These are phyloP conservation scores for Pomatostomus ruficeps DNA, from an alignment of 2,113 vertebrate genomes.

Conservation along the genomic window DNA sequence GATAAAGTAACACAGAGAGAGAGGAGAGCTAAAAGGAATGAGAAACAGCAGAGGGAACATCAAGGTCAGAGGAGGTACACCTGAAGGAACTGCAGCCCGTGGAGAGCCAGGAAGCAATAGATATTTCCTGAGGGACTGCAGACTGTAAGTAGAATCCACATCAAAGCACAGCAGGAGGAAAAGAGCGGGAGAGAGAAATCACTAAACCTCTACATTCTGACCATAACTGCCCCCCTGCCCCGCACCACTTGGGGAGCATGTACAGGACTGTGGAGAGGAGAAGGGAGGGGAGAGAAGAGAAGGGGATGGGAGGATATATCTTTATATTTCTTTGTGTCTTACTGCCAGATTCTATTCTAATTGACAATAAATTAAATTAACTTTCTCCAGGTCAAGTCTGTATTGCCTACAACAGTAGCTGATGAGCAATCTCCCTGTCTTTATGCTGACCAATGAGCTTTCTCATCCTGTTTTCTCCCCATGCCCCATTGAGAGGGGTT, in stretches of 20 bases:
- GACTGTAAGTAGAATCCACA: not conserved
- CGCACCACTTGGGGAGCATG: not conserved
- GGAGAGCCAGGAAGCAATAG: not conserved
- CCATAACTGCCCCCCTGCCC: rapidly evolving
- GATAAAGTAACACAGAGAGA: not conserved
- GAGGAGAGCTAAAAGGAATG: not conserved
- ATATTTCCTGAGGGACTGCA: not conserved
- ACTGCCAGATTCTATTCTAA: not conserved
- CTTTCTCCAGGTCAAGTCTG: not conserved
- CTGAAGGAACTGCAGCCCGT: not conserved
- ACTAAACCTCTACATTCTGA: not conserved
- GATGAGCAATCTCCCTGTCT: not conserved
- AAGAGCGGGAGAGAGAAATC: not conserved
- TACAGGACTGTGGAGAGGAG: not conserved
- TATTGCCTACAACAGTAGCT: not conserved
- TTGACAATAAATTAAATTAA: not conserved
- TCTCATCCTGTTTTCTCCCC: not conserved
- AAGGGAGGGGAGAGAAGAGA: not conserved
- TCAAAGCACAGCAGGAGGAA: not conserved
- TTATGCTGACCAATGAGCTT: not conserved
- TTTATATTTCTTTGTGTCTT: not conserved
- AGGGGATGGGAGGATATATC: not conserved
- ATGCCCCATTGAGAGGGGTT: not conserved
- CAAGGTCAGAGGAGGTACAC: not conserved
- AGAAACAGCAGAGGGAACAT: not conserved